Conservation (phyloP, 2,888 invertebrate genomes). For the Camponotus fellah region DNA sequence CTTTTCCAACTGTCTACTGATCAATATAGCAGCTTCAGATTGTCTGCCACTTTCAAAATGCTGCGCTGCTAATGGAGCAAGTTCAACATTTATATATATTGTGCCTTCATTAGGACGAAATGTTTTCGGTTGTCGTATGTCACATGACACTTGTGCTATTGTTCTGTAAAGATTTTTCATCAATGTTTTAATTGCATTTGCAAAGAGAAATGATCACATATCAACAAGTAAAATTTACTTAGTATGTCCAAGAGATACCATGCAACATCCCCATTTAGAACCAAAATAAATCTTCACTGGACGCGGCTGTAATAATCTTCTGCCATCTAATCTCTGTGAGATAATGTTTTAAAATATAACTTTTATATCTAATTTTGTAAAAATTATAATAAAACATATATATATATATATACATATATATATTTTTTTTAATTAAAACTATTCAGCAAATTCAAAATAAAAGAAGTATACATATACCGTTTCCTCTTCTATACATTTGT, state of each 20-base stretch:
- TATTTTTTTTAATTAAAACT: not conserved
- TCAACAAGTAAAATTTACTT: constrained; percentile 86
- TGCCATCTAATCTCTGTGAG: constrained; percentile 92
- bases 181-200: constrained; percentile 2
- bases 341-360: constrained; percentile 67
- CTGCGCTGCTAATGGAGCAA: constrained; percentile 94
- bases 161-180: constrained; percentile 87
- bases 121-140: constrained; percentile 94
- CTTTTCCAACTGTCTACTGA: constrained; percentile 94
- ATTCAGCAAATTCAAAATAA: not conserved
- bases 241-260: constrained; percentile 93
- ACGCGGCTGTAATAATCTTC: constrained; percentile 91
- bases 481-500: constrained; percentile 89
- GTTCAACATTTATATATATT: constrained; percentile 94
- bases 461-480: constrained; percentile 87
- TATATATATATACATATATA: not conserved
- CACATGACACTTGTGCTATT: constrained; percentile 95
- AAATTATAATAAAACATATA: constrained; percentile 20
- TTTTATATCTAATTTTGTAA: constrained; percentile 11
- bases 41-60: constrained; percentile 93
- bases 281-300: constrained; percentile 92
- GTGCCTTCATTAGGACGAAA: constrained; percentile 96
- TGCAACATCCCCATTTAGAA: constrained; percentile 93
- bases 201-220: not conserved
- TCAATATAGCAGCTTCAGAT: constrained; percentile 90